Evolutionary conservation across 2,113 vertebrate genomes (phyloP), one percentile per base, ranked within the genome.

Genomic region (Genyomyrus donnyi): DNA sequence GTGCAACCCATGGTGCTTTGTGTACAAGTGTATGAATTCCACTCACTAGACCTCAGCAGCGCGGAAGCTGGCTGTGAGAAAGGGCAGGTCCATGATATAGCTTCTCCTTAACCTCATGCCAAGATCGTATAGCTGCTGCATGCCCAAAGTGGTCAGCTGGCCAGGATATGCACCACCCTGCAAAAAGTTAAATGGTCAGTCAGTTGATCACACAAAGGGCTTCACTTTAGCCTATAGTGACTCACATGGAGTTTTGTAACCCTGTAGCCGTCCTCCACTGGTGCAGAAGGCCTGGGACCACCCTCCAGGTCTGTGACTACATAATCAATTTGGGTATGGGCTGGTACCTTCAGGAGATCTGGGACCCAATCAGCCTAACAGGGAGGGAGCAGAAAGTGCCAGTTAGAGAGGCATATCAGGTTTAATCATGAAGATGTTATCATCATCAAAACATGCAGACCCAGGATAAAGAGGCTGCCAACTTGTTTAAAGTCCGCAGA

Each of bases 11-110:
- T 80, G 17, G 17, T 80, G 74, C 74, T 42, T 80, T 42, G 35
- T 0, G 13, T 42, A 80, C 35, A 35, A 80, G 35, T 80, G 74
- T 19, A 80, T 80, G 13, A 80, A 80, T 31, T 46, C 11, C 48
- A 98, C 98, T 98, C 95, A 99, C 98, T 97, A 97, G 94, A 99
- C 96, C 92, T 99, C 98, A 53, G 93, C 89, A 17, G 97, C 93
- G 84, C 92, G 97, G 94, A 97, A 99, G 8, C 86, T 89, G 6
- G 97, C 93, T 0, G 95, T 97, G 62, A 99, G 96, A 91, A 99
- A 98, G 31, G 53, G 0, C 92, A 95, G 89, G 15, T 96, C 94
- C 91, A 98, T 96, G 2, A 98, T 86, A 1, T 98, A 99, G 88
- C 31, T 95, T 92, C 89, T 97, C 93, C 97, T 96, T 90, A 99